phyloP scores from a whole-genome alignment of 2,797 vertebrate species.

The Pseudomugil gertrudae region DNA sequence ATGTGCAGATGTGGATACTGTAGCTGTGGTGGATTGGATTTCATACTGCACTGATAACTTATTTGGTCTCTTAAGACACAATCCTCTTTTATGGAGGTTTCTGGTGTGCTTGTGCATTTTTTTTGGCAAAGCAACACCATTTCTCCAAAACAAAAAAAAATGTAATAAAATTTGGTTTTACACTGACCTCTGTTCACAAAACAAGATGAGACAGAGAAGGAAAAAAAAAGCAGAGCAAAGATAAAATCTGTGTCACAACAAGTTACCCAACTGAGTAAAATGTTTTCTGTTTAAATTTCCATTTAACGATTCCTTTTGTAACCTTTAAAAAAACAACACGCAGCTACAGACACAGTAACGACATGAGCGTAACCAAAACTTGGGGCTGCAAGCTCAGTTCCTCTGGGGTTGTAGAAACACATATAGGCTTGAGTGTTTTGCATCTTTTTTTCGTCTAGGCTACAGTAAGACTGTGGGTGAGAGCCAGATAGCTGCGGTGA shows the following conservation, averaged over 20 bases:
- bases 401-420: conserved; percentile 52
- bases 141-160: background rate
- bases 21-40: conserved; percentile 6
- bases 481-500: conserved; percentile 57
- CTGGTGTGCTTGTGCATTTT: conserved; percentile 41
- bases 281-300: conserved; percentile 3
- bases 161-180: conserved; percentile 55
- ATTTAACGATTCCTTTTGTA: conserved; percentile 49
- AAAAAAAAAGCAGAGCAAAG: conserved; percentile 25
- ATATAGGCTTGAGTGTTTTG: conserved; percentile 78
- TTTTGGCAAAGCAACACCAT: conserved; percentile 54
- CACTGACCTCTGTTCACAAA: conserved; percentile 34
- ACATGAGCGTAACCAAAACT: conserved; percentile 48
- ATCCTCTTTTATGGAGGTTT: conserved; percentile 33
- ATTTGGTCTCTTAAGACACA: conserved; percentile 62
- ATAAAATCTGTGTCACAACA: conserved; percentile 26
- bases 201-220: conserved; percentile 25
- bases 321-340: conserved; percentile 49
- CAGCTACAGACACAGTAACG: conserved; percentile 51
- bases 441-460: conserved; percentile 72
- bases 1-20: conserved; percentile 34
- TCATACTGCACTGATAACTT: conserved; percentile 20
- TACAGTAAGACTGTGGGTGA: conserved; percentile 81
- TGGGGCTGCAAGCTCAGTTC: conserved; percentile 32
- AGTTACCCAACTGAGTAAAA: conserved; percentile 14